phyloP scores from a whole-genome alignment of 2,113 vertebrate species.

The Istiophorus platypterus region DNA sequence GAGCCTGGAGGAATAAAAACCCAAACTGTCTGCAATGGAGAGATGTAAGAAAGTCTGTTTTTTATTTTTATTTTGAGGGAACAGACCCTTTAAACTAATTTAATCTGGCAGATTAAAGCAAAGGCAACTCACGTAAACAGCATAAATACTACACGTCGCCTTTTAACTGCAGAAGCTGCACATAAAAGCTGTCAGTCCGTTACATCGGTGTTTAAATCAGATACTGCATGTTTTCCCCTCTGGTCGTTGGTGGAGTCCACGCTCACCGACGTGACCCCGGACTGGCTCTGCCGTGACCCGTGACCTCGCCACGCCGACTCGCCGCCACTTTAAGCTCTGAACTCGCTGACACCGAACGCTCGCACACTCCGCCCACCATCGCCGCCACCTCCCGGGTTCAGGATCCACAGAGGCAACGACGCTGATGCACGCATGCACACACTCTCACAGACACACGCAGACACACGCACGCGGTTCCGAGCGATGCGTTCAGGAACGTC shows the following conservation, averaged over 20 bases:
- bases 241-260: no score
- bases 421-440: no score
- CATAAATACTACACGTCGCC: not conserved
- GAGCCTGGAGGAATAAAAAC: no score
- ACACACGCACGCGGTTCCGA: not conserved
- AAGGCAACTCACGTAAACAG: not conserved
- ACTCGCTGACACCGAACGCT: conserved; percentile 25
- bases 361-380: conserved; percentile 28
- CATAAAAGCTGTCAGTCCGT: not conserved
- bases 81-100: no score
- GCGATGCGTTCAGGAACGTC: not conserved
- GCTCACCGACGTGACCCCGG: not conserved
- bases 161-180: not conserved
- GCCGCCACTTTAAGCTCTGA: conserved; percentile 44
- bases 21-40: no score
- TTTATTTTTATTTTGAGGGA: no score
- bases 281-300: conserved; percentile 25
- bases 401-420: no score
- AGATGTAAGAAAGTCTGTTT: no score
- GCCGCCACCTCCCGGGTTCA: conserved; percentile 7
- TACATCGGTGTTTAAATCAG: not conserved
- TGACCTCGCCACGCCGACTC: conserved; percentile 16
- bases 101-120: no score
- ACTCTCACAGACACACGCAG: not conserved
- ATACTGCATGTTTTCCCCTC: no score